Evolutionary conservation across 2,797 vertebrate species (phyloP).

Genomic region (Crypturellus tataupa): DNA sequence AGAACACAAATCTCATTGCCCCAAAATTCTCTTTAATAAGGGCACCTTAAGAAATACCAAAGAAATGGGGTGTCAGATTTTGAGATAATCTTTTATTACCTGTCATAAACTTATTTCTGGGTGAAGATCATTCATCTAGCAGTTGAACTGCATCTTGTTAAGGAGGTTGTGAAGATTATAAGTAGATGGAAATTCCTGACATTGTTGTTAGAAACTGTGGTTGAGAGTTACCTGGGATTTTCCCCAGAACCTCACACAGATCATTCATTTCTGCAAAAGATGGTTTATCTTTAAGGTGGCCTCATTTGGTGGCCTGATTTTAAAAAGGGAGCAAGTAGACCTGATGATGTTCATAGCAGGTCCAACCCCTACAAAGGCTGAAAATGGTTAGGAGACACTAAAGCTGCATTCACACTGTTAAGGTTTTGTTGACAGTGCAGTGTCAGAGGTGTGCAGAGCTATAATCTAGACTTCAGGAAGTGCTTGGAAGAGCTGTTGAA

Average conservation of each 20-base stretch:
- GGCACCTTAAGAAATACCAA: neutral
- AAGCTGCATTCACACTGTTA: neutral
- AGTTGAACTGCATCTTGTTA: neutral
- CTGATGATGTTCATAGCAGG: rapidly evolving
- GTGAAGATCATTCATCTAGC: neutral
- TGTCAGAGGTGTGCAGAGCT: neutral
- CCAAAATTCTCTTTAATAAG: neutral
- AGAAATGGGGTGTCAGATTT: neutral
- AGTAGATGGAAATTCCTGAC: slow-evolving; percentile 35
- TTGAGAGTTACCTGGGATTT: slow-evolving; percentile 52
- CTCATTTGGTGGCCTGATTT: slow-evolving; percentile 43
- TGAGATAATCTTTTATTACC: neutral
- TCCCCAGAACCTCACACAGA: slow-evolving; percentile 16
- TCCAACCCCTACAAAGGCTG: neutral
- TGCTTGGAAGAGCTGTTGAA: neutral
- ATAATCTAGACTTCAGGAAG: neutral
- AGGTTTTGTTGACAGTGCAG: neutral
- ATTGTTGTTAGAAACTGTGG: neutral
- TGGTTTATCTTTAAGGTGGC: neutral
- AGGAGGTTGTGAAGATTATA: neutral
- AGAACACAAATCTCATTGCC: neutral
- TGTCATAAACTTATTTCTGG: neutral
- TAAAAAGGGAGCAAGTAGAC: neutral
- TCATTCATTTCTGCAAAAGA: neutral
- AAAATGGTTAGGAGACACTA: neutral